Base-by-base conservation (phyloP, 2,888 invertebrate species). In the Uloborus plumipes region DNA sequence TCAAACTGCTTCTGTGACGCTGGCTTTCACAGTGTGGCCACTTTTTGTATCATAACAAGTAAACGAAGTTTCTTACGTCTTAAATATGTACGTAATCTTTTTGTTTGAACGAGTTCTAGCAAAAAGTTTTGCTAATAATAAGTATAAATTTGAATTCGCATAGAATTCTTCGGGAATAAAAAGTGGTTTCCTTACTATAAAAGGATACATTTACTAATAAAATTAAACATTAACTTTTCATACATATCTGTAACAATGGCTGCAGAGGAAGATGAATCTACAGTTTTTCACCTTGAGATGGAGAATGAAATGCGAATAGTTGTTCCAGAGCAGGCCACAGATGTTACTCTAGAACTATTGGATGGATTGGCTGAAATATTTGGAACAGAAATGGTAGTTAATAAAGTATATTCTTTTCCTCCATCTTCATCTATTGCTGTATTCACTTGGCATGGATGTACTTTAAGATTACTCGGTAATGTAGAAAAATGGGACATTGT, bases 381-480 rank as follows among this genome's bases (percentile, higher is more conserved):
- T 90, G 99, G 99, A 0, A 96, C 98, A 0, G 99, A 99, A 89
- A 89, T 99, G 82, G 95, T 97, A 0, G 94, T 94, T 89, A 95
- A 95, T 71, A 98, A 96, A 89, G 93, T 93, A 0, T 98, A 98
- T 89, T 93, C 93, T 86, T 98, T 98, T 89, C 92, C 92, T 9
- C 92, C 94, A 4, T 96, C 97, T 0, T 94, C 97, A 1, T 98
- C 99, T 90, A 94, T 97, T 14, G 98, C 98, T 0, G 94, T 99
- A 20, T 99, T 94, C 88, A 97, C 98, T 1, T 99, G 96, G 94
- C 96, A 98, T 88, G 97, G 97, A 1, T 98, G 98, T 88, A 92
- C 92, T 0, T 90, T 99, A 0, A 95, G 95, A 86, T 88, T 89
- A 88, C 91, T 92, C 82, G 99, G 98, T 1, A 93, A 93, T 88